Conservation (phyloP, 1,140 invertebrate genomes). For the Macrobrachium rosenbergii region DNA sequence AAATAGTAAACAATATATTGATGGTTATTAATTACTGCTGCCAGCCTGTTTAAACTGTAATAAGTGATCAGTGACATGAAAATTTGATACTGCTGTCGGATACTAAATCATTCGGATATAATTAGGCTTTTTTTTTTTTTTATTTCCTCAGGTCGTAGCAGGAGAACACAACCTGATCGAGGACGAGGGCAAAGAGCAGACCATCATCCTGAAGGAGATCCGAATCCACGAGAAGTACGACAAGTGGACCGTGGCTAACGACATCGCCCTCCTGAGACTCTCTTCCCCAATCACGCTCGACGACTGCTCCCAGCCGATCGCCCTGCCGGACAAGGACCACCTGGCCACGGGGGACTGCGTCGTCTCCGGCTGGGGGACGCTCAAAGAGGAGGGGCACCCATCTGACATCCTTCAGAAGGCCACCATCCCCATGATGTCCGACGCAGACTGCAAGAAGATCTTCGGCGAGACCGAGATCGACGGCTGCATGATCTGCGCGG, state of each 20-base stretch:
- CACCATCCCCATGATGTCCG: conserved; percentile 68
- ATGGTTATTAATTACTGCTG: not conserved
- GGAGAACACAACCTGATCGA: conserved; percentile 33
- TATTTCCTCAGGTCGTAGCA: conserved; percentile 41
- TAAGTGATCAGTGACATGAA: too few species aligned
- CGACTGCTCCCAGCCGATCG: conserved; percentile 14
- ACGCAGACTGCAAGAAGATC: conserved; percentile 68
- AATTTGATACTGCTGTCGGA: too few species aligned
- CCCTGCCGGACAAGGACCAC: conserved; percentile 32
- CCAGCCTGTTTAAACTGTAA: too few species aligned
- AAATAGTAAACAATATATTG: not conserved
- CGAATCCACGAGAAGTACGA: conserved; percentile 47
- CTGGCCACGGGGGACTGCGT: conserved; percentile 65
- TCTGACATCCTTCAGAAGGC: conserved; percentile 71
- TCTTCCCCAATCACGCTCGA: conserved; percentile 26
- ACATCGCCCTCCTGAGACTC: conserved; percentile 58
- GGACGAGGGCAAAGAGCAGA: conserved; percentile 49
- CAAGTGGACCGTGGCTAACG: conserved; percentile 65
- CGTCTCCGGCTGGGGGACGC: conserved; percentile 62
- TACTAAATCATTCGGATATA: too few species aligned
- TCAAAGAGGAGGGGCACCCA: conserved; percentile 41
- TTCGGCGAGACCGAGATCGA: conserved; percentile 36
- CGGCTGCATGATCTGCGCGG: conserved; percentile 63
- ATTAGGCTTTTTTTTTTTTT: too few species aligned
- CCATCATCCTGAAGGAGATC: conserved; percentile 44